Conservation (phyloP, 2,888 invertebrate genomes). For the Lochmaea capreae region DNA sequence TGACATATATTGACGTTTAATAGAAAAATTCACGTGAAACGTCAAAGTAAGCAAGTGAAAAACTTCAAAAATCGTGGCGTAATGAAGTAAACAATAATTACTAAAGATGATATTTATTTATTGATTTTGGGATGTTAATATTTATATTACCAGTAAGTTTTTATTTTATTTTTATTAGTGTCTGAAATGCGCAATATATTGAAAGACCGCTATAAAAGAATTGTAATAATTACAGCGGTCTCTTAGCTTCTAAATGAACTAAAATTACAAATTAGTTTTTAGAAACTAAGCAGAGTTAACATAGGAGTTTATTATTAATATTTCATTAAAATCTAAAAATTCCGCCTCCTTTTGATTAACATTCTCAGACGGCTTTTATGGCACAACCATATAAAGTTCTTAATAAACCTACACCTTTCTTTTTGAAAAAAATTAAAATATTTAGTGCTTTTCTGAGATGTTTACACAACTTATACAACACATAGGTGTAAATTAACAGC, state of each 20-base stretch:
- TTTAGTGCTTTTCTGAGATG: constrained; percentile 44
- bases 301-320: neutral
- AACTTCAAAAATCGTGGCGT: too few relatives aligned
- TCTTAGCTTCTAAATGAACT: neutral
- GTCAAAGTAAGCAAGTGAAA: too few relatives aligned
- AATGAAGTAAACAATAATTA: too few relatives aligned
- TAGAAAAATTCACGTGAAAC: too few relatives aligned
- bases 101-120: too few relatives aligned
- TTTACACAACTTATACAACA: constrained; percentile 42
- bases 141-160: neutral
- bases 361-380: constrained; percentile 10
- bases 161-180: neutral
- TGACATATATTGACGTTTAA: too few relatives aligned
- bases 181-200: neutral
- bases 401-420: constrained; percentile 17
- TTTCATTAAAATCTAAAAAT: neutral
- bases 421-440: constrained; percentile 27
- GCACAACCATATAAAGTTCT: constrained; percentile 9
- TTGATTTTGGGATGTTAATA: too few relatives aligned
- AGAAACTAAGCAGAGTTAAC: neutral
- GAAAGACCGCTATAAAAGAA: neutral
- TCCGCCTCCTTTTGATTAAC: constrained; percentile 9
- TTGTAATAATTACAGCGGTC: neutral
- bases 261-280: constrained; percentile 3
- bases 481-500: constrained; percentile 49